Conservation (phyloP, 2,113 vertebrate species). For the Amphiprion percula region DNA sequence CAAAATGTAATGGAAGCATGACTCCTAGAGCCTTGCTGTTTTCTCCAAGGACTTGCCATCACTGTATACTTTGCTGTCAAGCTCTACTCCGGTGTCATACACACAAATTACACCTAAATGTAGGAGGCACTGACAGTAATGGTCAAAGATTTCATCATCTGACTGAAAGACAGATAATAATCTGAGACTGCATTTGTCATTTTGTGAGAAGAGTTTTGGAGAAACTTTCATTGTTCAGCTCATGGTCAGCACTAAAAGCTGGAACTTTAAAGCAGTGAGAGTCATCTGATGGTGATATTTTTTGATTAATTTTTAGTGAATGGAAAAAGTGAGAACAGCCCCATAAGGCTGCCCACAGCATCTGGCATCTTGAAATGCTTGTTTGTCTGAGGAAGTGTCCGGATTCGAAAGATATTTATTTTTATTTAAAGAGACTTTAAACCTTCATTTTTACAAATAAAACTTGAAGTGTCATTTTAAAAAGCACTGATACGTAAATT, state of each 20-base stretch:
- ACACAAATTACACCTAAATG: neutral
- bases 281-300: neutral
- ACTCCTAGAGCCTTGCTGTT: constrained; percentile 33
- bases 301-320: too few relatives aligned
- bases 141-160: constrained; percentile 47
- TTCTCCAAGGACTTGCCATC: constrained; percentile 39
- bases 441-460: neutral
- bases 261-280: neutral
- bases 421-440: neutral
- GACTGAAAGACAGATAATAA: neutral
- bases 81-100: constrained; percentile 4
- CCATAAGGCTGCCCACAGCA: neutral
- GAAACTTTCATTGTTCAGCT: neutral
- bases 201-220: neutral
- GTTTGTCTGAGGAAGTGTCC: neutral
- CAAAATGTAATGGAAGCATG: constrained; percentile 49
- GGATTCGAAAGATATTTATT: neutral
- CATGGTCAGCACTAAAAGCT: neutral
- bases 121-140: neutral
- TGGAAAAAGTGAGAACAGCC: neutral
- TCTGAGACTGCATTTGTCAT: neutral
- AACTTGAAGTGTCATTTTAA: neutral
- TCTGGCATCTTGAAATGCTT: neutral
- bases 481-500: neutral
- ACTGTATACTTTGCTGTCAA: constrained; percentile 42